Evolutionary conservation across 2,113 vertebrate genomes (phyloP), one percentile per base, ranked within the genome.

Genomic region (Sakesphorus luctuosus): DNA sequence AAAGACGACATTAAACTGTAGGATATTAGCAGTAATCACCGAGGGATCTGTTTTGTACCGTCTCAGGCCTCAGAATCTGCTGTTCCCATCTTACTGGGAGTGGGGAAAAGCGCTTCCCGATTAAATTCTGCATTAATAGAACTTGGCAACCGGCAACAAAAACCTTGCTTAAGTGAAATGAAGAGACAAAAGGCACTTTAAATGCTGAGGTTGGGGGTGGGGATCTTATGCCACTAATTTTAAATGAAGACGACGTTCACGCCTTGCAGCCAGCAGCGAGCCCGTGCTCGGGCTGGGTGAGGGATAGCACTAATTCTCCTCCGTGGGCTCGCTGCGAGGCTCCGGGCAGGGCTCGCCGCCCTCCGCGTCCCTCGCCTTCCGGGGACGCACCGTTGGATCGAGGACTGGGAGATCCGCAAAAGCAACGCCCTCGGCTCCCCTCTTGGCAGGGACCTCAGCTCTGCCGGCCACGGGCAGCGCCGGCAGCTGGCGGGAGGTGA

Each of bases 111-210:
- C 72, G 10, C 81, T 95, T 94, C 81, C 65, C 80, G 93, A 95
- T 95, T 89, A 93, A 90, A 96, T 94, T 96, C 93, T 95, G 92
- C 86, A 81, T 93, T 97, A 97, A 97, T 96, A 96, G 94, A 97
- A 95, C 86, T 96, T 96, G 96, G 97, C 96, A 97, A 97, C 95
- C 69, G 85, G 89, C 92, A 97, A 96, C 97, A 96, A 97, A 97
- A 95, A 92, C 92, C 90, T 90, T 93, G 83, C 96, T 95, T 97
- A 96, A 95, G 93, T 95, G 96, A 97, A 97, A 97, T 96, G 93
- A 97, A 95, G 96, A 97, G 96, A 97, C 95, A 97, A 97, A 97
- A 97, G 95, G 79, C 94, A 94, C 95, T 97, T 96, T 95, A 90
- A 96, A 89, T 62, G 93, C 84, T 82, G 93, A 89, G 87, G 72